Evolutionary conservation across 2,888 invertebrate genomes (phyloP).

Genomic region (Muschampia plurimacula): DNA sequence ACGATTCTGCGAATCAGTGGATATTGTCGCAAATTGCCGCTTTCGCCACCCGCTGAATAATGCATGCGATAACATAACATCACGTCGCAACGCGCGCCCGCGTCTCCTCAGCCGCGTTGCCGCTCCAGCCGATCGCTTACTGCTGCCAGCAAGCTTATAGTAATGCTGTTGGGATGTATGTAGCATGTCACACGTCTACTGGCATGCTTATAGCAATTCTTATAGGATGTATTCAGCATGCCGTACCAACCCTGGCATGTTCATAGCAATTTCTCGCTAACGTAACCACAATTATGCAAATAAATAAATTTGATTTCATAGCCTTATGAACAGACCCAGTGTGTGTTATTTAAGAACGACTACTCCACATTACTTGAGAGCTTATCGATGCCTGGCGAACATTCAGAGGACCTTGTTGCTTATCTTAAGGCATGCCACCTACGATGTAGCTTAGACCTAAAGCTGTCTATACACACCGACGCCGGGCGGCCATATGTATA

Average conservation of each 20-base stretch:
- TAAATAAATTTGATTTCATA: neutral
- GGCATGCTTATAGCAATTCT: too few species aligned
- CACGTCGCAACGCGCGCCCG: conserved; percentile 65
- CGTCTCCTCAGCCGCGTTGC: conserved; percentile 50
- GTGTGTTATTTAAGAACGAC: neutral
- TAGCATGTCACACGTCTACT: too few species aligned
- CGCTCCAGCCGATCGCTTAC: conserved; percentile 30
- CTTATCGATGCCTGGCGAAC: neutral
- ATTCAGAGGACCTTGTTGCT: neutral
- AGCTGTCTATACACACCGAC: neutral
- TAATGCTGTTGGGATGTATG: too few species aligned
- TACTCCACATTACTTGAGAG: neutral
- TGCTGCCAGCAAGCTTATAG: too few species aligned
- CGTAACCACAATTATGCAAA: too few species aligned
- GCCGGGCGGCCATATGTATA: neutral
- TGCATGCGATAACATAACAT: conserved; percentile 84
- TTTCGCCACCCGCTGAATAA: conserved; percentile 84
- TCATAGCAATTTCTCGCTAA: too few species aligned
- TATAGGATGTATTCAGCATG: too few species aligned
- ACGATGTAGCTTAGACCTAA: neutral
- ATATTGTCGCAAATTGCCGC: conserved; percentile 85
- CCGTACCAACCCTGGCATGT: too few species aligned
- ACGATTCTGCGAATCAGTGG: conserved; percentile 81
- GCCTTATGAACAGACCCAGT: neutral
- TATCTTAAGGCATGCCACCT: neutral